phyloP scores from a whole-genome alignment of 2,888 invertebrate species.

The Disparrhopalites patrizii region DNA sequence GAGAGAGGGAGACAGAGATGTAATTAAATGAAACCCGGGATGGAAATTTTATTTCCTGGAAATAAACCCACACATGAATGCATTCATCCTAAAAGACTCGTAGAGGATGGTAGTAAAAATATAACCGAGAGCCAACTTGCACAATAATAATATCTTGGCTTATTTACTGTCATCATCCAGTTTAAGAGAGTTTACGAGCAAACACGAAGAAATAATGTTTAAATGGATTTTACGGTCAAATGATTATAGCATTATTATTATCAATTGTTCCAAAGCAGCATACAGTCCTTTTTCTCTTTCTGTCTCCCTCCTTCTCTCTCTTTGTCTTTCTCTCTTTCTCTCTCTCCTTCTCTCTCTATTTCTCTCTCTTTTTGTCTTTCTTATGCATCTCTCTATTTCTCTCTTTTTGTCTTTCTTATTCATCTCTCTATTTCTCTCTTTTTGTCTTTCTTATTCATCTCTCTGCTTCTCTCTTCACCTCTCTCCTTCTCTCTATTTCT shows the following conservation, averaged over 20 bases:
- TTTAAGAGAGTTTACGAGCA: no score
- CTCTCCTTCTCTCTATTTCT: neutral
- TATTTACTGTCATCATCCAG: neutral
- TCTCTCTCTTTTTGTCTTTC: neutral
- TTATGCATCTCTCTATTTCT: neutral
- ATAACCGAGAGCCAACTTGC: neutral
- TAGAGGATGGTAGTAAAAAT: neutral
- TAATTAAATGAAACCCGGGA: slow-evolving; percentile 6
- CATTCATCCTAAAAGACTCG: no score
- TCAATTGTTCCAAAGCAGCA: neutral
- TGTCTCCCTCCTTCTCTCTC: neutral
- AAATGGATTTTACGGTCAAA: no score
- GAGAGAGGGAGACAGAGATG: no score
- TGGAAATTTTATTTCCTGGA: neutral
- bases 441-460: neutral
- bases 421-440: neutral
- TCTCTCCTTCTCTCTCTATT: neutral
- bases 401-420: neutral
- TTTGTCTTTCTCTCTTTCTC: neutral
- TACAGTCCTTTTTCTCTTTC: neutral
- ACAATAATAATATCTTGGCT: neutral
- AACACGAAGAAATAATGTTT: no score
- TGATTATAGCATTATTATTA: no score
- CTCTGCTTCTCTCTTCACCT: neutral
- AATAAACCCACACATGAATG: neutral